phyloP scores from a whole-genome alignment of 2,888 invertebrate genomes.

The Drosophila monieri region DNA sequence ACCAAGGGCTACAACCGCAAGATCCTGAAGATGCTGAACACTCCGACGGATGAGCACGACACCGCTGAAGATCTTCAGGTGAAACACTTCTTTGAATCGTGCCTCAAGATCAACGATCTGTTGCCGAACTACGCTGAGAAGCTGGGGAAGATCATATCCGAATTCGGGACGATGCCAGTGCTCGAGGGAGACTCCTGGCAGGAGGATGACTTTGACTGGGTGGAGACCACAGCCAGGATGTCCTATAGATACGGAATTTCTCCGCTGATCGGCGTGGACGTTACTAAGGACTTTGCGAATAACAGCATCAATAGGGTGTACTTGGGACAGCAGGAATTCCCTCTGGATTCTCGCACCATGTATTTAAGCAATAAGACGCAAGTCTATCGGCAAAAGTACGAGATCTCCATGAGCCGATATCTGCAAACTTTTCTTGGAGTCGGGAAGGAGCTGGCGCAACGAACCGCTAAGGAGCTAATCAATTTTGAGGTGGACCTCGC shows the following conservation, averaged over 20 bases:
- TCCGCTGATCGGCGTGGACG: slow-evolving; percentile 59
- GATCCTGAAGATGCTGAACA: slow-evolving; percentile 53
- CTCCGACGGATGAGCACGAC: slow-evolving; percentile 38
- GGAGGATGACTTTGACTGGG: slow-evolving; percentile 75
- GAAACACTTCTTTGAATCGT: slow-evolving; percentile 79
- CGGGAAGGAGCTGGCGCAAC: slow-evolving; percentile 37
- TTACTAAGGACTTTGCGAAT: slow-evolving; percentile 59
- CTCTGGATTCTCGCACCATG: slow-evolving; percentile 58
- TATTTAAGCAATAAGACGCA: slow-evolving; percentile 54
- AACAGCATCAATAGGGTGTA: slow-evolving; percentile 64
- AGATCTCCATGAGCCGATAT: slow-evolving; percentile 38
- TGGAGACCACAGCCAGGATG: slow-evolving; percentile 65
- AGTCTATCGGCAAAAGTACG: slow-evolving; percentile 28
- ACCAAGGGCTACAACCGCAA: slow-evolving; percentile 67
- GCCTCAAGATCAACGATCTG: slow-evolving; percentile 47
- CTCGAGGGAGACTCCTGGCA: slow-evolving; percentile 67
- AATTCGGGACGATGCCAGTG: slow-evolving; percentile 79
- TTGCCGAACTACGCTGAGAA: slow-evolving; percentile 37
- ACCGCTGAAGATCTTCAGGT: slow-evolving; percentile 72
- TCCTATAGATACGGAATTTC: slow-evolving; percentile 58
- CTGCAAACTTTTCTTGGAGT: slow-evolving; percentile 64
- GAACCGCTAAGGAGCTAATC: slow-evolving; percentile 68
- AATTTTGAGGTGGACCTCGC: slow-evolving; percentile 78
- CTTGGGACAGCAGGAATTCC: slow-evolving; percentile 61
- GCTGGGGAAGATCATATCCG: slow-evolving; percentile 58